Conservation (phyloP, 2,797 vertebrate genomes). For the Merluccius polli region DNA sequence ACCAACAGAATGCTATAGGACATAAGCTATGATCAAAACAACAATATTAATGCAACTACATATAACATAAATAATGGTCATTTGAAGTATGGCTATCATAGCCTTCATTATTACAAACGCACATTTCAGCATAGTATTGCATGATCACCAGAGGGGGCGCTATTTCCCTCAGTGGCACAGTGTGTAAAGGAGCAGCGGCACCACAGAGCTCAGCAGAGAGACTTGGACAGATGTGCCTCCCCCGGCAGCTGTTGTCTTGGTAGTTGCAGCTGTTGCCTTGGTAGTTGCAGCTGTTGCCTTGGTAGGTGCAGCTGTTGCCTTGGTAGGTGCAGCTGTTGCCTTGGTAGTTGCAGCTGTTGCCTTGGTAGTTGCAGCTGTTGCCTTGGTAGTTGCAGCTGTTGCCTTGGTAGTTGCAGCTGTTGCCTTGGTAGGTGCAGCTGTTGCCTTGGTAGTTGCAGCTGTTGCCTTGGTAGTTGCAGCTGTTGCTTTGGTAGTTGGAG, state of each 20-base stretch:
- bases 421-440: not conserved
- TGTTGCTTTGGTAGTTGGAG: fast-evolving
- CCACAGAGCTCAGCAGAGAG: slow-evolving; percentile 27
- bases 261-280: not conserved
- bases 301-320: not conserved
- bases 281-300: fast-evolving
- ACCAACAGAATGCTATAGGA: too few species aligned
- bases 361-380: not conserved
- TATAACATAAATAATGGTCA: too few species aligned
- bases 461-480: not conserved
- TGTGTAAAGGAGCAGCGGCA: slow-evolving; percentile 21
- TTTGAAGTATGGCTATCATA: too few species aligned
- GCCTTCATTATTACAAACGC: too few species aligned
- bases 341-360: not conserved
- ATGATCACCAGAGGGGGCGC: too few species aligned
- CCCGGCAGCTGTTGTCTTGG: fast-evolving
- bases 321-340: fast-evolving
- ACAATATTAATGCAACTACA: too few species aligned
- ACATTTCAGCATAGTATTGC: too few species aligned
- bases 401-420: not conserved
- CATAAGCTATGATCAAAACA: too few species aligned
- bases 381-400: not conserved
- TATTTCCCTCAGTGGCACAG: slow-evolving; percentile 15
- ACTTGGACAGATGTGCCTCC: slow-evolving; percentile 18
- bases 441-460: not conserved